Base-by-base conservation (phyloP, 37 sponge, comb jelly and placozoan species). In the Haliclona indistincta region DNA sequence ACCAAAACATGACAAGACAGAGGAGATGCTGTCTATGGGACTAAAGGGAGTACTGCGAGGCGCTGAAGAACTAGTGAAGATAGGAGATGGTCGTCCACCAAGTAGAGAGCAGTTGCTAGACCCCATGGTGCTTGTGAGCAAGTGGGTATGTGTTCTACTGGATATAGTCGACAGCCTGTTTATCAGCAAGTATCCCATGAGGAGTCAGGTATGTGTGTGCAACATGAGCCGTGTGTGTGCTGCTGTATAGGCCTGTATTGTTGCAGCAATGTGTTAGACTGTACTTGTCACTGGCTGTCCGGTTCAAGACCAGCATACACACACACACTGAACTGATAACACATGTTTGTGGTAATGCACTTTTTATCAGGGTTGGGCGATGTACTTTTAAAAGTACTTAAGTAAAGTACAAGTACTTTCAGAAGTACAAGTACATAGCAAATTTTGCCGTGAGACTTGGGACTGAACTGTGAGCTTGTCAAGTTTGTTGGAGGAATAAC, bases 101-200 rank as follows among this genome's bases (percentile, higher is more conserved):
- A 33, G 33, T 0, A 76, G 63, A 32, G 86, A 75, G 45, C 35
- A 62, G 2, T 67, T 91, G 45, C 38, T 85, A 30, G 82, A 85
- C 20, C 86, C 86, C 0, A 39, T 86, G 39, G 19, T 81, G 20
- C 49, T 52, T 26, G n/a, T 85, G 43, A 33, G 78, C 2, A 69
- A 77, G 70, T 73, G 61, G 74, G 82, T 91, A 5, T 75, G 43
- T 36, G 67, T 68, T 34, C 82, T 93, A 23, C n/a, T 93, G 69
- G 94, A 93, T 58, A 23, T 93, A 39, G 89, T 83, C 20, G 94
- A 93, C 71, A 85, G 86, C n/a, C 75, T 93, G 64, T 93, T 93
- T 64, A 83, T 88, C 43, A 88, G 71, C 75, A 84, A 84, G 23
- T 93, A 72, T 61, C 94, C 94, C 40, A 93, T 93, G 94, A 75